A percentile compares a stretch with the other conserved stretches of the same genome.
phyloP scores from a whole-genome alignment of 2,888 invertebrate genomes.

The Drosophila mercatorum region DNA sequence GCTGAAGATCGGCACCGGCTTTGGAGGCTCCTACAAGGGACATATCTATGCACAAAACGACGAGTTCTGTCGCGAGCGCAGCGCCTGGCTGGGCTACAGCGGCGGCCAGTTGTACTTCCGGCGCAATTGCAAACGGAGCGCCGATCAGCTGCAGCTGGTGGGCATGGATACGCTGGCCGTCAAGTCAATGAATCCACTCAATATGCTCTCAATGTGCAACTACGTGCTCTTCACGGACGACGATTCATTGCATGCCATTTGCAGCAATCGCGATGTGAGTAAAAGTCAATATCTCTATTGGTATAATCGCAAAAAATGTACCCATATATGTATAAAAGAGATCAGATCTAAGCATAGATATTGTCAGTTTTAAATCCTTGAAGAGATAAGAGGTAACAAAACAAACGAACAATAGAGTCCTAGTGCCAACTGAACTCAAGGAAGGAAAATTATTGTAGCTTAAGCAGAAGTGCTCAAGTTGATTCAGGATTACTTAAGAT shows the following conservation, averaged over 20 bases:
- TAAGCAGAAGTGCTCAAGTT: background rate
- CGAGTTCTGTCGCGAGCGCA: constrained; percentile 92
- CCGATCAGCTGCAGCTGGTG: constrained; percentile 84
- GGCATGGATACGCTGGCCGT: constrained; percentile 85
- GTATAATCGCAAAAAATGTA: background rate
- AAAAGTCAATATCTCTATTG: constrained; percentile 7
- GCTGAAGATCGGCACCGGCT: constrained; percentile 97
- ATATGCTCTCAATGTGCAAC: constrained; percentile 81
- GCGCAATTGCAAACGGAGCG: constrained; percentile 85
- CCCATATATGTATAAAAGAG: background rate
- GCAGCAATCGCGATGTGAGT: constrained; percentile 91
- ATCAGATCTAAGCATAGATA: background rate
- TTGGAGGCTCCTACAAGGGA: constrained; percentile 96
- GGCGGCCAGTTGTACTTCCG: constrained; percentile 93
- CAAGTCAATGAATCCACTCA: constrained; percentile 84
- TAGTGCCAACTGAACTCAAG: background rate
- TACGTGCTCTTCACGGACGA: constrained; percentile 90
- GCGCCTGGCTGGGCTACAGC: constrained; percentile 94
- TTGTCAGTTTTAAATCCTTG: background rate
- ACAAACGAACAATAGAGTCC: no score
- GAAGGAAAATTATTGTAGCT: background rate
- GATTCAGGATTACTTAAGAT: background rate
- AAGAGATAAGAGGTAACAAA: no score
- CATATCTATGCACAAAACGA: constrained; percentile 93
- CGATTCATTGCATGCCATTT: constrained; percentile 91